These are phyloP conservation scores for Melinaea menophilus DNA, from an alignment of 2,888 invertebrate genomes.

Conservation along the genomic window DNA sequence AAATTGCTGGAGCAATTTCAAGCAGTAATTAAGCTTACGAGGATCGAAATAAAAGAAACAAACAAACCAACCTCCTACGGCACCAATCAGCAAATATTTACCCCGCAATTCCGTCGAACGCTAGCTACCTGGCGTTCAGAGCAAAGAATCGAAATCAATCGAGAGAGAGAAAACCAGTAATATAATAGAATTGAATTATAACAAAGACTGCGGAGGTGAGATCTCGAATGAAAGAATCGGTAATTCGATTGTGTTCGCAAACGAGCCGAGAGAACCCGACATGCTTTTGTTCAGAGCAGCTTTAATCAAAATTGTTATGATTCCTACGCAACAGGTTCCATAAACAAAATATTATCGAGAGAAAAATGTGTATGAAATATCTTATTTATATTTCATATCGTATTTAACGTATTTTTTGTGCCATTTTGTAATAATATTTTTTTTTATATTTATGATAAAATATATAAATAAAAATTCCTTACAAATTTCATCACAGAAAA, in stretches of 20 bases:
- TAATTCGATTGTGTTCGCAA: constrained; percentile 74
- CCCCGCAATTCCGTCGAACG: constrained; percentile 36
- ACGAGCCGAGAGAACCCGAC: constrained; percentile 60
- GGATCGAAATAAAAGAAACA: constrained; percentile 13
- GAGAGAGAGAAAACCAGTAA: constrained; percentile 65
- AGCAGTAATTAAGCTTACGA: constrained; percentile 22
- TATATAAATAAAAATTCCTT: neutral
- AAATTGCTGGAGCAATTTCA: neutral
- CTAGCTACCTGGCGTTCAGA: constrained; percentile 48
- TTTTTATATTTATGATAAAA: no score
- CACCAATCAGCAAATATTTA: constrained; percentile 53
- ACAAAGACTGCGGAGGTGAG: constrained; percentile 57
- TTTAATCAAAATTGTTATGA: constrained; percentile 55
- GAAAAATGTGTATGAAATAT: constrained; percentile 8
- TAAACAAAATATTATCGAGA: constrained; percentile 17
- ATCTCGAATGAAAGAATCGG: constrained; percentile 53
- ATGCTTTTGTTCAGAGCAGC: constrained; percentile 51
- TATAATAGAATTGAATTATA: constrained; percentile 76
- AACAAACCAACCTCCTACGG: constrained; percentile 33
- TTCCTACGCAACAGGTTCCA: constrained; percentile 54
- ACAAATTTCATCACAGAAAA: neutral
- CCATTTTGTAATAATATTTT: neutral
- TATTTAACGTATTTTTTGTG: neutral
- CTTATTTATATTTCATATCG: neutral
- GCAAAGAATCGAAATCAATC: constrained; percentile 60